Base-by-base conservation (phyloP, 1,140 invertebrate species). In the Aphelenchoides besseyi region DNA sequence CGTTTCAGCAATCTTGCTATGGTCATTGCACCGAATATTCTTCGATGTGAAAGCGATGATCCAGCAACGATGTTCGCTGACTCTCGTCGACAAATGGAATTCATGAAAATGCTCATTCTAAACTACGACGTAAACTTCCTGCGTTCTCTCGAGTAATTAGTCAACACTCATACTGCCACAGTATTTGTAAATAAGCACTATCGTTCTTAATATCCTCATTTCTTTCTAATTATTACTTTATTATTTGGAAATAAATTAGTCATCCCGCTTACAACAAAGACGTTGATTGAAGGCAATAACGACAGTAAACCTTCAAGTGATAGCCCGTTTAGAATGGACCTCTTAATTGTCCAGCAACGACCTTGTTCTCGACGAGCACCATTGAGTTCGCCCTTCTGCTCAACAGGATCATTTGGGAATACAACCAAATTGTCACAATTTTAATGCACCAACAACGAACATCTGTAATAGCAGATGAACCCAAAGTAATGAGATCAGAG, bases 11-110 rank as follows among this genome's bases (percentile, higher is more conserved):
- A 97, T 86, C 86, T 98, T 67, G 94, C 95, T 1, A 97, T 97
- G 94, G 94, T 97, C 55, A 96, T 97, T 90, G 94, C 95, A 0
- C 95, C 95, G 1, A 98, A 98, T 86, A 94, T 94, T 85, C 88
- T 97, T 71, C 90, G 94, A 33, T 97, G 94, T 86, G 94, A 91
- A 76, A 94, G 93, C 52, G 90, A 92, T 79, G 94, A 97, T 86
- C 94, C 93, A 2, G 89, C 91, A 70, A 89, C 95, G 63, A 97
- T 97, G 79, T 90, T 97, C 80, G 94, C 97, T 84, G 97, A 97
- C 86, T 94, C 95, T 36, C 89, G 94, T 55, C 96, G 96, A 85
- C 95, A 97, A 86, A 97, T 97, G 94, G 91, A 92, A 74, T 97
- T 97, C 85, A 91, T 97, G 84, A 90, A 93, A 81, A 93, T 91